These are phyloP conservation scores for Triplophysa tibetana DNA, from an alignment of 2,113 vertebrate species.

Conservation along the genomic window DNA sequence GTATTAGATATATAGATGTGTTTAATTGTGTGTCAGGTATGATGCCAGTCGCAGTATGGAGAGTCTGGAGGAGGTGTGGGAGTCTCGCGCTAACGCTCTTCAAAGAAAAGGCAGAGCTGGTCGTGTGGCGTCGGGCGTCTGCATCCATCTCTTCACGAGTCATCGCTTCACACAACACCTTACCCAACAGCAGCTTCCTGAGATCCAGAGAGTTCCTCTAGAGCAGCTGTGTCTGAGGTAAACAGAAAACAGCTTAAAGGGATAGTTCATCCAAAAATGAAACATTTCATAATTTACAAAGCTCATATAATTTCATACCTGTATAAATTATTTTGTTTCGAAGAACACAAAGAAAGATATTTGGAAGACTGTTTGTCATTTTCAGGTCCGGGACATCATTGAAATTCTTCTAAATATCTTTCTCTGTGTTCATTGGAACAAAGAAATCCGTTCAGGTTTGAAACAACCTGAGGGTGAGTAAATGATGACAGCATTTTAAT, in stretches of 20 bases:
- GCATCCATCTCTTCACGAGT: constrained; percentile 96
- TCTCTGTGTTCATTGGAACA: too few relatives aligned
- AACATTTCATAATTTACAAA: too few relatives aligned
- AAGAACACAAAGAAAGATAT: too few relatives aligned
- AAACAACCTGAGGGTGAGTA: too few relatives aligned
- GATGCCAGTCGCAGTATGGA: constrained; percentile 97
- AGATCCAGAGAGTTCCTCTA: constrained; percentile 92
- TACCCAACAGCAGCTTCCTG: constrained; percentile 85
- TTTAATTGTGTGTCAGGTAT: constrained; percentile 71
- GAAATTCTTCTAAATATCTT: too few relatives aligned
- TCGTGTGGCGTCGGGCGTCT: constrained; percentile 91
- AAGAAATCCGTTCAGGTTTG: too few relatives aligned
- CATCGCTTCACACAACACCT: constrained; percentile 79
- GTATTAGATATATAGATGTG: background rate
- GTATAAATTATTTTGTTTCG: too few relatives aligned
- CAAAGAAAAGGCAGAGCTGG: constrained; percentile 93
- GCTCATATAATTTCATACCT: too few relatives aligned
- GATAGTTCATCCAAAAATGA: too few relatives aligned
- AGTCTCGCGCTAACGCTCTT: constrained; percentile 90
- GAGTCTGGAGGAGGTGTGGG: constrained; percentile 93
- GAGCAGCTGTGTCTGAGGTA: constrained; percentile 97
- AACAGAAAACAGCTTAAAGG: background rate
- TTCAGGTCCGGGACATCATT: too few relatives aligned
- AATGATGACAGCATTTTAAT: too few relatives aligned
- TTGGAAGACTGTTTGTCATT: too few relatives aligned